phyloP scores from a whole-genome alignment of 2,888 invertebrate genomes.

The Epinotia brunnichana region DNA sequence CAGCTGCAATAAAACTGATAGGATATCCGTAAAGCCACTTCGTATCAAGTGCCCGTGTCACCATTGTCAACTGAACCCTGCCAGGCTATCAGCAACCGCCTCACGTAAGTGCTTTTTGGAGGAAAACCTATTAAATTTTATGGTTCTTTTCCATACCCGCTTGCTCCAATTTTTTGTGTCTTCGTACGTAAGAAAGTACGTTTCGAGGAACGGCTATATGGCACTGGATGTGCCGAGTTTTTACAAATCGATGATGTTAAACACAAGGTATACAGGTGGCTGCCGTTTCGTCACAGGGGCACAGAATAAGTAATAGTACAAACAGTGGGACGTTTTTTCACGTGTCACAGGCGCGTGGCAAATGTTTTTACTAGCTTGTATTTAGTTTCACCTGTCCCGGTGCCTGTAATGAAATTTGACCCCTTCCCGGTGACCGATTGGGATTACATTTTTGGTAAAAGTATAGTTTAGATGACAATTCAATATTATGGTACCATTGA shows the following conservation, averaged over 20 bases:
- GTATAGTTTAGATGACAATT: too few relatives aligned
- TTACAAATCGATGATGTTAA: neutral
- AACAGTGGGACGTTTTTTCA: too few relatives aligned
- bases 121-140: conserved; percentile 83
- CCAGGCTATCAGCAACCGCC: conserved; percentile 66
- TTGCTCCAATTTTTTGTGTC: conserved; percentile 79
- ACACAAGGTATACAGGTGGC: too few relatives aligned
- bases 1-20: conserved; percentile 24
- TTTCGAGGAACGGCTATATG: conserved; percentile 50
- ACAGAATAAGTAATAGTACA: too few relatives aligned
- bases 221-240: conserved; percentile 57
- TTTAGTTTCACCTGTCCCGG: too few relatives aligned
- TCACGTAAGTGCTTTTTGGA: conserved; percentile 78
- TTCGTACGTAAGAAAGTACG: conserved; percentile 55
- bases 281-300: too few relatives aligned
- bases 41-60: neutral
- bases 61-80: conserved; percentile 38
- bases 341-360: too few relatives aligned
- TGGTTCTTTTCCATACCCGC: conserved; percentile 80
- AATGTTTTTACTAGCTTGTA: too few relatives aligned
- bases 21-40: conserved; percentile 18
- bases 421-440: too few relatives aligned
- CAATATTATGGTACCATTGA: too few relatives aligned
- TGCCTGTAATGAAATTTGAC: too few relatives aligned
- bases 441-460: too few relatives aligned